Evolutionary conservation across 1,140 invertebrate species (phyloP).

Genomic region (Cotesia glomerata): DNA sequence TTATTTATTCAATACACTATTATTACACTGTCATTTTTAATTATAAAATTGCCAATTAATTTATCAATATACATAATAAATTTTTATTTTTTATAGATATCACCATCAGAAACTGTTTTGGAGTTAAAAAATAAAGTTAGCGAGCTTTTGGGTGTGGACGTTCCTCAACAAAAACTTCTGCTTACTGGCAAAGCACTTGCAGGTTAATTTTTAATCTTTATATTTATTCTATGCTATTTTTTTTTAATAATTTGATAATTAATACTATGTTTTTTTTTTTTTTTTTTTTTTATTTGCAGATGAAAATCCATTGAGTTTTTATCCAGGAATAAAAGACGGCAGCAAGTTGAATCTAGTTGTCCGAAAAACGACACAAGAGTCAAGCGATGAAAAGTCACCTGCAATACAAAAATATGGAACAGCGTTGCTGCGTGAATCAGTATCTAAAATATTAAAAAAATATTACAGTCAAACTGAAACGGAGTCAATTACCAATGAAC

Average conservation of each 20-base stretch:
- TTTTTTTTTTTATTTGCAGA: slow-evolving; percentile 39
- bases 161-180: slow-evolving; percentile 55
- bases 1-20: background rate
- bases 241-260: background rate
- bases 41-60: background rate
- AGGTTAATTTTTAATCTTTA: slow-evolving; percentile 39
- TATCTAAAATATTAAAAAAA: slow-evolving; percentile 54
- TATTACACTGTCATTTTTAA: background rate
- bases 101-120: slow-evolving; percentile 54
- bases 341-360: slow-evolving; percentile 55
- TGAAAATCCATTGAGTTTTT: slow-evolving; percentile 57
- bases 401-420: slow-evolving; percentile 41
- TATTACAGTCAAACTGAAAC: slow-evolving; percentile 58
- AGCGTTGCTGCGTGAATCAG: slow-evolving; percentile 49
- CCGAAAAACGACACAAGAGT: slow-evolving; percentile 46
- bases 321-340: slow-evolving; percentile 60
- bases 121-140: slow-evolving; percentile 56
- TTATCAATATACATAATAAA: background rate
- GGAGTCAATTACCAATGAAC: slow-evolving; percentile 55
- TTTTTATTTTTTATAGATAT: slow-evolving; percentile 41
- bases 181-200: slow-evolving; percentile 55
- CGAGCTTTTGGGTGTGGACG: slow-evolving; percentile 52
- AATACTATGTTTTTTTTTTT: too few species aligned
- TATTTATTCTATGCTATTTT: slow-evolving; percentile 2
- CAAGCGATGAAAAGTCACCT: slow-evolving; percentile 36